Conservation (phyloP, 23 tunicate genomes). For the Ascidia mentula region DNA sequence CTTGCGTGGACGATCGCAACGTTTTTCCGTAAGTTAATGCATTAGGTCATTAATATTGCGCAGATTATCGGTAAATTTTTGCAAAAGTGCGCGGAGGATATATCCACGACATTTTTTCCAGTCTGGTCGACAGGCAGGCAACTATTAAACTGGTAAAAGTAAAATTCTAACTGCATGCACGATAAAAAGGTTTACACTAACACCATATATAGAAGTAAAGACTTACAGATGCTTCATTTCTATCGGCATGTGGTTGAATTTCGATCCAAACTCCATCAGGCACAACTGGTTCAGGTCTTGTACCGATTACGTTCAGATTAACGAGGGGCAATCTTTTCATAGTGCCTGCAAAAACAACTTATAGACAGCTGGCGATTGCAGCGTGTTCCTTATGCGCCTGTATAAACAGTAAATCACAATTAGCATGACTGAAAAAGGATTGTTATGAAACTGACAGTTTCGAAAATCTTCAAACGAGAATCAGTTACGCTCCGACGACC, state of each 20-base stretch:
- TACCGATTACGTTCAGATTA: conserved; percentile 40
- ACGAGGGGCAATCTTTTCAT: conserved; percentile 19
- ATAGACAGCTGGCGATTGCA: neutral
- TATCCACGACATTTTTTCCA: too few relatives aligned
- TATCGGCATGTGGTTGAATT: conserved; percentile 41
- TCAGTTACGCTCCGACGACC: neutral
- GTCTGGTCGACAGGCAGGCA: too few relatives aligned
- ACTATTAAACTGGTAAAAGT: too few relatives aligned
- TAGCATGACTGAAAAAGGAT: too few relatives aligned
- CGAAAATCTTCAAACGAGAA: neutral
- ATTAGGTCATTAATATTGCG: neutral
- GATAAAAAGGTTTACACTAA: neutral
- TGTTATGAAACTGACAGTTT: too few relatives aligned
- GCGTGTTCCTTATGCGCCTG: neutral
- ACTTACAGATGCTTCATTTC: conserved; percentile 67
- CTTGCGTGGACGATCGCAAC: too few relatives aligned
- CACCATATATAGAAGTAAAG: neutral
- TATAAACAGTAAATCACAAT: too few relatives aligned
- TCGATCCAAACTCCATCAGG: conserved; percentile 93
- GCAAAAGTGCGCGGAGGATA: too few relatives aligned
- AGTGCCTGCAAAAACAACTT: neutral
- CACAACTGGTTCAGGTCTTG: conserved; percentile 71
- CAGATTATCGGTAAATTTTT: too few relatives aligned
- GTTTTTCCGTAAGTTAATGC: neutral
- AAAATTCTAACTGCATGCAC: neutral